A percentile compares a stretch with the other conserved stretches of the same genome.
phyloP scores from a whole-genome alignment of 2,888 invertebrate genomes.

The Drosophila mercatorum region DNA sequence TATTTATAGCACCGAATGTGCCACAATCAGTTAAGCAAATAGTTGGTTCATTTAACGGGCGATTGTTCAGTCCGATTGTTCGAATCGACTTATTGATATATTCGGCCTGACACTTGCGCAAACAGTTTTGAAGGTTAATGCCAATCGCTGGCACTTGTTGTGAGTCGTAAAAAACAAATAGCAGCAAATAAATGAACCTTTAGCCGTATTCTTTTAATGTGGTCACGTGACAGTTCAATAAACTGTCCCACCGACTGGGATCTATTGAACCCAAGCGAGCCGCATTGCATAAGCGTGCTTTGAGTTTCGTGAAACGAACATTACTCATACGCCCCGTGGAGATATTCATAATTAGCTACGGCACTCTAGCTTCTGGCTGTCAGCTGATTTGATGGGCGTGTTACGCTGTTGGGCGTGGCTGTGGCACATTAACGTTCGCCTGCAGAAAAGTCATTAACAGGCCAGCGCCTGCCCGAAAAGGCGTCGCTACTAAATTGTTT shows the following conservation, averaged over 20 bases:
- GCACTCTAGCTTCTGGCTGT: neutral
- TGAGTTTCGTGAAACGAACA: neutral
- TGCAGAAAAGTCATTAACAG: conserved; percentile 31
- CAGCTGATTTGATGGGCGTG: conserved; percentile 25
- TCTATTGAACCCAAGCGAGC: conserved; percentile 4
- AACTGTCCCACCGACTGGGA: conserved; percentile 21
- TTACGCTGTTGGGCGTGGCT: conserved; percentile 12
- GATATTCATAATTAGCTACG: conserved; percentile 17
- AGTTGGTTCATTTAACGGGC: conserved; percentile 46
- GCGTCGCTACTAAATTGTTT: conserved; percentile 14
- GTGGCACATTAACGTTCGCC: conserved; percentile 20
- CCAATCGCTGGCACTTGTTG: conserved; percentile 36
- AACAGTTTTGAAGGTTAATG: conserved; percentile 64
- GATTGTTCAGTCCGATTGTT: conserved; percentile 48
- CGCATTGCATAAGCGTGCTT: conserved; percentile 21
- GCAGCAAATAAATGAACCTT: conserved; percentile 34
- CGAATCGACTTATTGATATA: conserved; percentile 43
- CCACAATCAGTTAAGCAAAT: conserved; percentile 34
- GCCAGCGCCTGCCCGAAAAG: neutral
- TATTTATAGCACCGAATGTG: conserved; percentile 28
- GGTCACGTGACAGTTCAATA: conserved; percentile 57
- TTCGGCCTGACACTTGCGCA: conserved; percentile 55
- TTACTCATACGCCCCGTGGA: conserved; percentile 29
- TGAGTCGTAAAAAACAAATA: conserved; percentile 38
- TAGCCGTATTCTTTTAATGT: conserved; percentile 10